Evolutionary conservation across 2,113 vertebrate species (phyloP).

Genomic region (Numida meleagris): DNA sequence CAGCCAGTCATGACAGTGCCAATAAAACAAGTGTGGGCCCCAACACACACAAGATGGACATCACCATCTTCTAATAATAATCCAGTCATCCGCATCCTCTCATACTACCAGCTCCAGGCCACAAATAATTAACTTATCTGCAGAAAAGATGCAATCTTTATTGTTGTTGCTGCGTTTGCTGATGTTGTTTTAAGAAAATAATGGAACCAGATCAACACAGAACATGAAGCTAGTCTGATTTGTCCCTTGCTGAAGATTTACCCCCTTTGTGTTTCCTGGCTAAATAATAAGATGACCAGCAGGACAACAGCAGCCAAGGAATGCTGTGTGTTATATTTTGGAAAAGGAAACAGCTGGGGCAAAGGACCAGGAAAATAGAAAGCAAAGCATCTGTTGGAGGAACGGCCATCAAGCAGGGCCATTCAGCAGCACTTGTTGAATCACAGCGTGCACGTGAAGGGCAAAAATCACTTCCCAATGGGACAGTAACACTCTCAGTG

Average conservation of each 20-base stretch:
- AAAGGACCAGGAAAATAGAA: neutral
- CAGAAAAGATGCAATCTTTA: neutral
- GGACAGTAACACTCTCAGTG: neutral
- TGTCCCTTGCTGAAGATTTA: neutral
- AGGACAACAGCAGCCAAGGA: no score
- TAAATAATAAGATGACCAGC: no score
- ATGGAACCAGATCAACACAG: neutral
- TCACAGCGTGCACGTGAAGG: neutral
- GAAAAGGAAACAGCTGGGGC: neutral
- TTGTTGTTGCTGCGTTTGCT: neutral
- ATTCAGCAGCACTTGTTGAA: neutral
- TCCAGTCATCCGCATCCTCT: neutral
- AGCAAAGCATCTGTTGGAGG: neutral
- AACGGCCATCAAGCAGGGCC: neutral
- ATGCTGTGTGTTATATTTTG: neutral
- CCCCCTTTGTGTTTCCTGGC: neutral
- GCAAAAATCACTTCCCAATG: neutral
- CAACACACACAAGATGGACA: no score
- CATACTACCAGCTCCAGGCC: neutral
- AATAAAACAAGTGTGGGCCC: no score
- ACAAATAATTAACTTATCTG: constrained; percentile 14
- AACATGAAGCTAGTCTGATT: neutral
- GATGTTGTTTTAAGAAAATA: neutral
- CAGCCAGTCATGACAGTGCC: no score
- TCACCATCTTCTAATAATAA: no score